phyloP scores from a whole-genome alignment of 2,888 invertebrate genomes.

The Ophion ellenae region DNA sequence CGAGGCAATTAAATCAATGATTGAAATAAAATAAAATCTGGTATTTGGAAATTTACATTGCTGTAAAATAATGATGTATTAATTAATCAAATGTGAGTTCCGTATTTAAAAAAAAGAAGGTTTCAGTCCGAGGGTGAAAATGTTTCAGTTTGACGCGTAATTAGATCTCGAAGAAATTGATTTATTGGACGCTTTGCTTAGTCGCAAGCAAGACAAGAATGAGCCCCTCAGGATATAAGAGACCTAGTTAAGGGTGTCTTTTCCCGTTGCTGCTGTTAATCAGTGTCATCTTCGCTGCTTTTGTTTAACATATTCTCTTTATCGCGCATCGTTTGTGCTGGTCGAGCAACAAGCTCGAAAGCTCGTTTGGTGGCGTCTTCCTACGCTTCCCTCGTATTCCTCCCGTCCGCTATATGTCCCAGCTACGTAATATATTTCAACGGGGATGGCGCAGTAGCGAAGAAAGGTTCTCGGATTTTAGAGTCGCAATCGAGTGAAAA shows the following conservation, averaged over 20 bases:
- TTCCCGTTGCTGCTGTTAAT: constrained; percentile 15
- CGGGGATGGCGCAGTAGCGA: background rate
- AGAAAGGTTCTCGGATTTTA: constrained; percentile 1
- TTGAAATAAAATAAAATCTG: too few species aligned
- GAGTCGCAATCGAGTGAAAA: constrained; percentile 23
- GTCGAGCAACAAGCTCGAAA: constrained; percentile 34
- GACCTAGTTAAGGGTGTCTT: background rate
- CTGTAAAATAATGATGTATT: too few species aligned
- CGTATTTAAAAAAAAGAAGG: too few species aligned
- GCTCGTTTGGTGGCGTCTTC: background rate
- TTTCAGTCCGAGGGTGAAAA: too few species aligned
- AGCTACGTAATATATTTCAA: background rate
- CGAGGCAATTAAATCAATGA: too few species aligned
- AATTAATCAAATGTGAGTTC: too few species aligned
- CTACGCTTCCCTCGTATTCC: background rate
- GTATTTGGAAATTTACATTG: too few species aligned
- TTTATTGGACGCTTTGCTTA: background rate
- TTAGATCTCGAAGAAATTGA: background rate
- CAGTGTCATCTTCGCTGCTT: background rate
- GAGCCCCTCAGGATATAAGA: background rate
- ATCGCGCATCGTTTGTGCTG: constrained; percentile 13
- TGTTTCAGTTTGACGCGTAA: too few species aligned
- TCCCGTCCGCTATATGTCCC: background rate
- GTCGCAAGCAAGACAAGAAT: background rate
- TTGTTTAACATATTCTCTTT: constrained; percentile 1